phyloP scores from a whole-genome alignment of 1,140 invertebrate species.

The Drosophila baimaii region DNA sequence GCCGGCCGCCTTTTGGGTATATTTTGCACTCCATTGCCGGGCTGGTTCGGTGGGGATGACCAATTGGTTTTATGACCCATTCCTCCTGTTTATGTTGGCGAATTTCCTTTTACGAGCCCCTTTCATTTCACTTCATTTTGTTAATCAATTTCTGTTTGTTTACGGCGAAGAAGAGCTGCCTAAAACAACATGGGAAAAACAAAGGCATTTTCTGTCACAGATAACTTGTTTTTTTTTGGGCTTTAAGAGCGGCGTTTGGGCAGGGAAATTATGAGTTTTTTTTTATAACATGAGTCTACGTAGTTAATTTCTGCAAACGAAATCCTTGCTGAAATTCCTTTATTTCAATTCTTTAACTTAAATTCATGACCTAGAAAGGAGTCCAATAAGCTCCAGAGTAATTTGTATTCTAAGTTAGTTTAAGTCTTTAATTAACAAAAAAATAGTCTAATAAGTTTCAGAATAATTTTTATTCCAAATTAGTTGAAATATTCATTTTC shows the following conservation, averaged over 20 bases:
- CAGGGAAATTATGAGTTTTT: constrained; percentile 1
- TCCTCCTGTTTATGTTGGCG: constrained; percentile 43
- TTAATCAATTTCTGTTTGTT: constrained; percentile 68
- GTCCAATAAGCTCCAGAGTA: neutral
- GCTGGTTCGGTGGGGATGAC: constrained; percentile 52
- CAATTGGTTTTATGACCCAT: constrained; percentile 70
- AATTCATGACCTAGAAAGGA: too few species aligned
- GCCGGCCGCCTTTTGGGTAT: constrained; percentile 55
- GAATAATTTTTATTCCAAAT: neutral
- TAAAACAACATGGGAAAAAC: constrained; percentile 23
- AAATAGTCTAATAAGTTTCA: too few species aligned
- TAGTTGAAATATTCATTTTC: constrained; percentile 2
- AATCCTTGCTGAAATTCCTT: too few species aligned
- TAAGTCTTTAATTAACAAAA: neutral
- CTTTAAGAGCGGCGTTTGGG: neutral
- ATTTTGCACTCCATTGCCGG: constrained; percentile 73
- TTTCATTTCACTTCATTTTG: constrained; percentile 74
- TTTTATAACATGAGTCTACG: neutral
- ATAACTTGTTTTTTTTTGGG: constrained; percentile 7
- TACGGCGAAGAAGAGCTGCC: constrained; percentile 10
- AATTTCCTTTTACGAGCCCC: constrained; percentile 67
- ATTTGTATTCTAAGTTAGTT: constrained; percentile 2
- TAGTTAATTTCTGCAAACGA: too few species aligned
- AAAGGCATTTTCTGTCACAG: constrained; percentile 2
- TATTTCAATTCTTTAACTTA: neutral